Evolutionary conservation across 2,888 invertebrate species (phyloP).

Genomic region (Dioctria rufipes): DNA sequence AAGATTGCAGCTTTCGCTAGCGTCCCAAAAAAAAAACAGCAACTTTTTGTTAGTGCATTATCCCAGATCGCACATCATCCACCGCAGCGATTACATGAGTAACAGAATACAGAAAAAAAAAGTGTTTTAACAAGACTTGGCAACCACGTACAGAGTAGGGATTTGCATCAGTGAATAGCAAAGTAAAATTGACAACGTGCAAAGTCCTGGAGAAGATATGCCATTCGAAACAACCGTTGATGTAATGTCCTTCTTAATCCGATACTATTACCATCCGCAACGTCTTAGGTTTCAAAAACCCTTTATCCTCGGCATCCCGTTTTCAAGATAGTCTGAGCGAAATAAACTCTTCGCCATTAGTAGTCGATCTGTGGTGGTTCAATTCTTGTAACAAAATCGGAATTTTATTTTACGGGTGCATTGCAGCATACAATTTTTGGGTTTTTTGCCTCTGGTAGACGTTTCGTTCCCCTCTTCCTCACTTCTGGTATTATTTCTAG

Average conservation of each 20-base stretch:
- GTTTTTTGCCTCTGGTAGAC: background rate
- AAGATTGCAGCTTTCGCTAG: slow-evolving; percentile 1
- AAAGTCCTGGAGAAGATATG: no score
- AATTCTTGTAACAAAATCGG: background rate
- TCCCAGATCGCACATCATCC: background rate
- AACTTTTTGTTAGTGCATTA: background rate
- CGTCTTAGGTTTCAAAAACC: slow-evolving; percentile 34
- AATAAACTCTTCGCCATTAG: slow-evolving; percentile 5
- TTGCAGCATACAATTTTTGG: slow-evolving; percentile 39
- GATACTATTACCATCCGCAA: background rate
- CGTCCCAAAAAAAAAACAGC: background rate
- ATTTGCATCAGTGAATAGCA: no score
- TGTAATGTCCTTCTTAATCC: slow-evolving; percentile 13
- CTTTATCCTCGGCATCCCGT: slow-evolving; percentile 1
- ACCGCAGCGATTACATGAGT: background rate
- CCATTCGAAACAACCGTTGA: background rate
- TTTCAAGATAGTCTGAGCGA: slow-evolving; percentile 1
- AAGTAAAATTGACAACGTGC: no score
- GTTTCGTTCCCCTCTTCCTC: background rate
- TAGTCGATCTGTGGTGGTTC: background rate
- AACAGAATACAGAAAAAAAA: no score
- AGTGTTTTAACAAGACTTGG: no score
- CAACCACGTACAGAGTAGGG: no score
- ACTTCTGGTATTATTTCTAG: background rate
- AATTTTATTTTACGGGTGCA: slow-evolving; percentile 33